A percentile compares a stretch with the other conserved stretches of the same genome.
phyloP scores from a whole-genome alignment of 2,113 vertebrate genomes.

The Perognathus longimembris region DNA sequence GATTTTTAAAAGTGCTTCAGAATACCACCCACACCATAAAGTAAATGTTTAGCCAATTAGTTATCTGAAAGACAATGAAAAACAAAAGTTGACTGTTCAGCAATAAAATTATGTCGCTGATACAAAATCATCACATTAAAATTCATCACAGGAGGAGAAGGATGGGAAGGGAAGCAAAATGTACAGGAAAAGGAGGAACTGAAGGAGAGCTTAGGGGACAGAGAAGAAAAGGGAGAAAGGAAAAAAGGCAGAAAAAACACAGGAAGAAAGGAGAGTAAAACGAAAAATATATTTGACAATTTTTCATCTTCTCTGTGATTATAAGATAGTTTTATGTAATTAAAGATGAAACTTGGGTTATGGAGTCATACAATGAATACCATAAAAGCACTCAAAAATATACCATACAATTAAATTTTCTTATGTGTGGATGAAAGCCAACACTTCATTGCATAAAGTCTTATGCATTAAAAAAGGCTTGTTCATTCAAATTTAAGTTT shows the following conservation, averaged over 20 bases:
- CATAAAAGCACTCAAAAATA: constrained; percentile 7
- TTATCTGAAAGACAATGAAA: constrained; percentile 27
- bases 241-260: constrained; percentile 84
- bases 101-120: too few species aligned
- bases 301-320: constrained; percentile 63
- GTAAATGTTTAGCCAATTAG: constrained; percentile 5
- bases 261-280: constrained; percentile 81
- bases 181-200: background rate
- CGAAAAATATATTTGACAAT: constrained; percentile 81
- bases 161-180: too few species aligned
- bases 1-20: background rate
- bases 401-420: background rate
- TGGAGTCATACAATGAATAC: background rate
- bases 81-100: background rate
- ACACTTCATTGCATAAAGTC: constrained; percentile 34
- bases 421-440: background rate
- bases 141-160: too few species aligned
- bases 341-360: constrained; percentile 46
- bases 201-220: too few species aligned
- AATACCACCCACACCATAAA: constrained; percentile 11
- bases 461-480: constrained; percentile 48
- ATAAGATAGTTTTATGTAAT: constrained; percentile 68
- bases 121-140: too few species aligned
- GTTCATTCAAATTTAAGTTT: background rate
- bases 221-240: constrained; percentile 87